Percentiles rank a stretch among this genome's conserved stretches.
phyloP scores from a whole-genome alignment of 2,797 vertebrate genomes.

The Hippoglossus hippoglossus region DNA sequence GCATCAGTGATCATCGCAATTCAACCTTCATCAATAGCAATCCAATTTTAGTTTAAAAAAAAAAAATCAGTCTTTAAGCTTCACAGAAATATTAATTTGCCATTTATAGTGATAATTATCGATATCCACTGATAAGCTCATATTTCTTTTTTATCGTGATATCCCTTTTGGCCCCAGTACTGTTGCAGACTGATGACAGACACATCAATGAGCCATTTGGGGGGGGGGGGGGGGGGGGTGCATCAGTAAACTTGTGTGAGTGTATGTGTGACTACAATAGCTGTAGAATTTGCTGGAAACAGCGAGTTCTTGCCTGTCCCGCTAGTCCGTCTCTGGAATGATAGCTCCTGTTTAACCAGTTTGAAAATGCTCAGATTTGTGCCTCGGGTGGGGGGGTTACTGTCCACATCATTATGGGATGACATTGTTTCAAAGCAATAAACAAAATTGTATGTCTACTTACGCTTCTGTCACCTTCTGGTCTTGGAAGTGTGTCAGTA shows the following conservation, averaged over 20 bases:
- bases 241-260: neutral
- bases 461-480: neutral
- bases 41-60: too few relatives aligned
- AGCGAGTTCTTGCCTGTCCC: slow-evolving; percentile 29
- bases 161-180: too few relatives aligned
- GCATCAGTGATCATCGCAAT: too few relatives aligned
- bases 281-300: slow-evolving; percentile 69
- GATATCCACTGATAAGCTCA: too few relatives aligned
- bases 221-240: too few relatives aligned
- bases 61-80: too few relatives aligned
- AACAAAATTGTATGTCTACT: neutral
- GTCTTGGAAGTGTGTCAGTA: neutral
- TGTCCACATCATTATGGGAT: neutral
- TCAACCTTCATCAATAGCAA: too few relatives aligned
- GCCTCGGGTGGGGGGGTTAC: neutral
- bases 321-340: slow-evolving; percentile 7
- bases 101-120: too few relatives aligned
- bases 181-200: too few relatives aligned
- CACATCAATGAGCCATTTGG: too few relatives aligned
- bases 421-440: neutral
- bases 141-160: too few relatives aligned
- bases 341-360: neutral
- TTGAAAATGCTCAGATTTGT: neutral
- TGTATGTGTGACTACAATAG: slow-evolving; percentile 42
- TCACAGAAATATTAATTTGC: too few relatives aligned